Conservation (phyloP, 2,797 vertebrate species). For the Acrocephalus scirpaceus region DNA sequence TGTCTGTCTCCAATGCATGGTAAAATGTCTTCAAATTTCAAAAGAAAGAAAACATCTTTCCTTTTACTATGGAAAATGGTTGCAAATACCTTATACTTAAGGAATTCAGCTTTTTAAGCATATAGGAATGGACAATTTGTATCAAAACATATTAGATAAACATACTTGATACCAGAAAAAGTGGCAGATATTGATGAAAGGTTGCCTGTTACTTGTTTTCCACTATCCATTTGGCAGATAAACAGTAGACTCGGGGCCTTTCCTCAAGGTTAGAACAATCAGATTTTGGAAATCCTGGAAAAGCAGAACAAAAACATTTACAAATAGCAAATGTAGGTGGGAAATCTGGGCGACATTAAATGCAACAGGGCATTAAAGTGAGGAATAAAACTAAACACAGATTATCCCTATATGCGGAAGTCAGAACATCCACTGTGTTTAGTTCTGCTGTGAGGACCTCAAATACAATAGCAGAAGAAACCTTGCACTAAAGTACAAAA, state of each 20-base stretch:
- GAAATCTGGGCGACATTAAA: not conserved
- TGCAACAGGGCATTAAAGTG: not conserved
- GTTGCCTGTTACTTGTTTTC: not conserved
- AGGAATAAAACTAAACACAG: not conserved
- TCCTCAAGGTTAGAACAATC: not conserved
- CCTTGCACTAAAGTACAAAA: not conserved
- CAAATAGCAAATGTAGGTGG: not conserved
- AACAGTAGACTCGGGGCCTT: not conserved
- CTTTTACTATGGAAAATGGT: not conserved
- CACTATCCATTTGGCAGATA: not conserved
- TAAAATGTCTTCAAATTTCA: not conserved
- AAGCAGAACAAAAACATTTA: not conserved
- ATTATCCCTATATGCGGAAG: not conserved
- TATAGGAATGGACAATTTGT: not conserved
- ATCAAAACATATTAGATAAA: not conserved
- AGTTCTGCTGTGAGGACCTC: not conserved
- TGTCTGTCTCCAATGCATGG: not conserved
- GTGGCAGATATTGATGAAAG: not conserved
- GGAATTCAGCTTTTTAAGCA: not conserved
- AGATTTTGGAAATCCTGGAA: not conserved
- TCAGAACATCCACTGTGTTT: not conserved
- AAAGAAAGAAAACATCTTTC: not conserved
- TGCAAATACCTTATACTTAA: not conserved
- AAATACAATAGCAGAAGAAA: not conserved
- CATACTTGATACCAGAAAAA: not conserved